A percentile compares a stretch with the other conserved stretches of the same genome.
phyloP scores from a whole-genome alignment of 2,797 vertebrate genomes.

The Crotalus adamanteus region DNA sequence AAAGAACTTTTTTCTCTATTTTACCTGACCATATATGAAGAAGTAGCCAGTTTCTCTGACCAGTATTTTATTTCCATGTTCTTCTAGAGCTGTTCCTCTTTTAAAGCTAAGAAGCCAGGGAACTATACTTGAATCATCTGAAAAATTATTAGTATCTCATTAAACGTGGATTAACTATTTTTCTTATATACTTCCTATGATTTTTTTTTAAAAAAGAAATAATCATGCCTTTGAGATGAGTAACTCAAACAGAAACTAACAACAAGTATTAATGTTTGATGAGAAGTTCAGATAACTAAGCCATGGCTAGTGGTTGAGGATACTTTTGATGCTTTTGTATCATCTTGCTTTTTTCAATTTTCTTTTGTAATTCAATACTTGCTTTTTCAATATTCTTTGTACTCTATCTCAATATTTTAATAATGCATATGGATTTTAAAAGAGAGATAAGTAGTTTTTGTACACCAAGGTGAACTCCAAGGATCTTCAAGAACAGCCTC shows the following conservation, averaged over 20 bases:
- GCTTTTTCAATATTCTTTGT: neutral
- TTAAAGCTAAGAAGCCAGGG: slow-evolving; percentile 90
- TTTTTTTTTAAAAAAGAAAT: neutral
- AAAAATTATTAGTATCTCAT: slow-evolving; percentile 4
- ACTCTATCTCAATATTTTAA: neutral
- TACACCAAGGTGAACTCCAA: neutral
- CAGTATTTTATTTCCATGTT: slow-evolving; percentile 81
- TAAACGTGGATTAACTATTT: neutral
- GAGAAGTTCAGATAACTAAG: neutral
- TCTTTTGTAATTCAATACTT: neutral
- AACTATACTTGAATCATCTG: slow-evolving; percentile 79
- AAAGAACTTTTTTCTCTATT: neutral
- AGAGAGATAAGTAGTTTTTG: slow-evolving; percentile 1
- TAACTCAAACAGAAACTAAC: neutral
- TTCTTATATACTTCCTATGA: neutral
- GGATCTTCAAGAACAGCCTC: neutral
- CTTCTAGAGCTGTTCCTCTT: slow-evolving; percentile 84
- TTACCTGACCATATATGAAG: slow-evolving; percentile 95
- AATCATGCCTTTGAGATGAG: neutral
- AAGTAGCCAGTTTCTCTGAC: slow-evolving; percentile 90
- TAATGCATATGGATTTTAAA: neutral
- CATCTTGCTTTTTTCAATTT: neutral
- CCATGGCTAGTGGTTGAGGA: neutral
- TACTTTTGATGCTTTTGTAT: neutral
- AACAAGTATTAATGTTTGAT: neutral